Percentiles rank a stretch among this genome's conserved stretches.
Conservation (phyloP, 2,888 invertebrate species). For the Pseudeuparius sepicola region DNA sequence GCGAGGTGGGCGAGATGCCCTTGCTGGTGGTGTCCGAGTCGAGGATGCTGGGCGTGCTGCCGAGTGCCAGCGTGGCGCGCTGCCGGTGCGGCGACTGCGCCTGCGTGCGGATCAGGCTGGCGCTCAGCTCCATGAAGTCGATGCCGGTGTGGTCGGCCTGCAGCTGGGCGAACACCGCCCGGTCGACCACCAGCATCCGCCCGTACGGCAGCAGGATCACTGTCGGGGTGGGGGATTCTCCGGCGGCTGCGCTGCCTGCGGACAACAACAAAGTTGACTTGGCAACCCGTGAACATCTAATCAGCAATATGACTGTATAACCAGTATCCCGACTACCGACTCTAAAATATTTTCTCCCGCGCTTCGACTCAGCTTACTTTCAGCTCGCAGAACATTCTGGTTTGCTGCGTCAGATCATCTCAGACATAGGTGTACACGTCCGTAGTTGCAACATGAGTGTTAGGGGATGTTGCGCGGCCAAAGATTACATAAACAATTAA, state of each 20-base stretch:
- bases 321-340: too few species aligned
- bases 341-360: too few species aligned
- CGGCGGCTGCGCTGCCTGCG: conserved; percentile 26
- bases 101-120: conserved; percentile 42
- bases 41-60: conserved; percentile 38
- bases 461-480: too few species aligned
- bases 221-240: conserved; percentile 43
- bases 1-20: conserved; percentile 41
- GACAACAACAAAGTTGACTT: too few species aligned
- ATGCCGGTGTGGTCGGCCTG: conserved; percentile 39
- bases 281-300: too few species aligned
- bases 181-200: conserved; percentile 46
- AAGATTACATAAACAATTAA: too few species aligned
- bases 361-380: too few species aligned
- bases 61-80: conserved; percentile 32
- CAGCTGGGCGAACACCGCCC: conserved; percentile 44
- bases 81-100: conserved; percentile 23
- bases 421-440: too few species aligned
- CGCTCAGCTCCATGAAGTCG: conserved; percentile 44
- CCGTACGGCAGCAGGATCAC: conserved; percentile 47
- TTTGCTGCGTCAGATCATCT: too few species aligned
- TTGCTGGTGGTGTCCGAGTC: conserved; percentile 46
- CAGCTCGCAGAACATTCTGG: too few species aligned
- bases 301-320: too few species aligned
- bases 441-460: too few species aligned